Evolutionary conservation across 2,797 vertebrate species (phyloP).

Genomic region (Kryptopterus vitreolus): DNA sequence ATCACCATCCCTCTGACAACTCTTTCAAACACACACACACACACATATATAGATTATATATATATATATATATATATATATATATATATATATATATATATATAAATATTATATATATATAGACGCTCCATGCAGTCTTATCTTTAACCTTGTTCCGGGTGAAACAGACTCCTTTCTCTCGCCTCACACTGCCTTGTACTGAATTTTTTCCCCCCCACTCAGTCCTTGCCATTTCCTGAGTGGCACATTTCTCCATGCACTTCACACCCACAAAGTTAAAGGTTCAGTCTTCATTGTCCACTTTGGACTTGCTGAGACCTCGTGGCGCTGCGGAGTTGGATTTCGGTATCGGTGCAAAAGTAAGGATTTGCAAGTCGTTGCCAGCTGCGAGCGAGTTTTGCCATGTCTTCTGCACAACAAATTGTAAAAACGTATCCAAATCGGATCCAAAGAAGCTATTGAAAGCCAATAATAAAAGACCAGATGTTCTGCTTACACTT

Average conservation of each 20-base stretch:
- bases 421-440: neutral
- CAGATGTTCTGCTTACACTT: constrained; percentile 1
- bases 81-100: too few species aligned
- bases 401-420: neutral
- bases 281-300: neutral
- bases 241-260: neutral
- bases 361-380: neutral
- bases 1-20: constrained; percentile 40
- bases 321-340: neutral
- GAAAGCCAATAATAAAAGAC: neutral
- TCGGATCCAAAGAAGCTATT: neutral
- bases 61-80: too few species aligned
- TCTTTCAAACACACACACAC: constrained; percentile 29
- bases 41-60: neutral
- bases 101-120: too few species aligned
- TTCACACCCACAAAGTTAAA: neutral
- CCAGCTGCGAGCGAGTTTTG: neutral
- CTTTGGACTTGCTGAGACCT: neutral
- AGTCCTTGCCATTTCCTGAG: neutral
- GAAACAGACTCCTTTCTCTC: constrained; percentile 23
- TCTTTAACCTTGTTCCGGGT: constrained; percentile 44
- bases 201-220: neutral
- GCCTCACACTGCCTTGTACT: neutral
- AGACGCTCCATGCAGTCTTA: constrained; percentile 17
- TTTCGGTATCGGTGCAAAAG: neutral